Base-by-base conservation (phyloP, 2,113 vertebrate species). In the Rhea americana region DNA sequence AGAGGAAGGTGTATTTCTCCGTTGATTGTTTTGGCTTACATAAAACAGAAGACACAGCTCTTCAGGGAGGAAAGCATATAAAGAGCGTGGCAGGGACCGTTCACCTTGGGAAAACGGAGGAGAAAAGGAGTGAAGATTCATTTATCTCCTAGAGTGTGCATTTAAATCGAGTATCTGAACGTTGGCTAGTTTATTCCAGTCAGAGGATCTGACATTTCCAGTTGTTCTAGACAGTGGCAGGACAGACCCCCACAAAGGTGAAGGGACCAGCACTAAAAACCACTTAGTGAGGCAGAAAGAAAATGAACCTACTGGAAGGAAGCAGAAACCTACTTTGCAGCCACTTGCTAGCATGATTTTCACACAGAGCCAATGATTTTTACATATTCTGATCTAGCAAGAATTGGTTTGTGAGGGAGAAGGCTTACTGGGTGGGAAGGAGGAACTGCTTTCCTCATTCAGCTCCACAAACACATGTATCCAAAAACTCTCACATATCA, bases 101-200 rank as follows among this genome's bases (percentile, higher is more conserved):
- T 63, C 50, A 41, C 43, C 30, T 45, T 59, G 12, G 15, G 13
- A 72, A 20, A 81, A 6, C 12, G 14, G 61, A 26, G 20, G 13
- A 17, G 3, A 63, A 78, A 91, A 72, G 7, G 21, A 61, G 13
- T 17, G 28, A 85, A 74, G 39, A 74, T 43, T 55, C 5, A 0
- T 58, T 2, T 72, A 87, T 79, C 39, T 84, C 21, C 9, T 2
- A 3, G 12, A 25, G 5, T 0, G 0, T 8, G 1, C 1, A 17
- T 72, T 89, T 73, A 68, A 58, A 68, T n/a, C 1, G 0, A 85
- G n/a, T 37, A 4, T 65, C 43, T 59, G 65, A 90, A 72, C 8
- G 7, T n/a, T 0, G 0, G 11, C 11, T n/a, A 37, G 7, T 30
- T 71, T 1, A 20, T 43, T 74, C 58, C 43, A 37, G 43, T 22